Conservation (phyloP, 2,797 vertebrate genomes). For the Eulemur coronatus region DNA sequence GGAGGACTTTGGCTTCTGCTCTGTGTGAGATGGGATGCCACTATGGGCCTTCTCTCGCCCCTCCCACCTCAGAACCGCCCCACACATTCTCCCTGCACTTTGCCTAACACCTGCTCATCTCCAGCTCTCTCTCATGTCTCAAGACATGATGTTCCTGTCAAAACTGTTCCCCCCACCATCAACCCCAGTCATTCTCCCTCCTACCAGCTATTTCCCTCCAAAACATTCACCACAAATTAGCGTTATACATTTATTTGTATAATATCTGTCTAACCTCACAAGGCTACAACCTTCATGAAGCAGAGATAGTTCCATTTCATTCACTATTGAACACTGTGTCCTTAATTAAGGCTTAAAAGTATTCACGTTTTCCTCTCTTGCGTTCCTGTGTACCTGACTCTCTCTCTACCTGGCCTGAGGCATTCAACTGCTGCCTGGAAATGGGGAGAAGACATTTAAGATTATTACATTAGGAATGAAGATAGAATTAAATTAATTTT, state of each 20-base stretch:
- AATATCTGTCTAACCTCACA: background rate
- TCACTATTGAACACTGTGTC: background rate
- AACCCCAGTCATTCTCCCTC: background rate
- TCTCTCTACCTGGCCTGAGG: background rate
- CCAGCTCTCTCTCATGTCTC: background rate
- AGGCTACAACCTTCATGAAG: background rate
- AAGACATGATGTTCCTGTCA: background rate
- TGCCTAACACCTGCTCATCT: background rate
- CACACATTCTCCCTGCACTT: background rate
- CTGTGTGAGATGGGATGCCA: background rate
- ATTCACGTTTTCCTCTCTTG: background rate
- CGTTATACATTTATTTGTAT: background rate
- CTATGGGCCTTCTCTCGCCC: fast-evolving
- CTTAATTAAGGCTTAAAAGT: background rate
- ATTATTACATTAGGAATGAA: background rate
- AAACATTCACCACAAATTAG: background rate
- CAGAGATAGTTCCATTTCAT: background rate
- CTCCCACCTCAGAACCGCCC: background rate
- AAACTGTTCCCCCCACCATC: background rate
- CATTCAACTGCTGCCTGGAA: background rate
- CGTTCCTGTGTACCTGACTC: background rate
- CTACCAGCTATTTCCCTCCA: background rate
- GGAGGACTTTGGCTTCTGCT: background rate
- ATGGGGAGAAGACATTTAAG: background rate
- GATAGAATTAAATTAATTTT: background rate